Base-by-base conservation (phyloP, 2,888 invertebrate species). In the Xylota segnis region DNA sequence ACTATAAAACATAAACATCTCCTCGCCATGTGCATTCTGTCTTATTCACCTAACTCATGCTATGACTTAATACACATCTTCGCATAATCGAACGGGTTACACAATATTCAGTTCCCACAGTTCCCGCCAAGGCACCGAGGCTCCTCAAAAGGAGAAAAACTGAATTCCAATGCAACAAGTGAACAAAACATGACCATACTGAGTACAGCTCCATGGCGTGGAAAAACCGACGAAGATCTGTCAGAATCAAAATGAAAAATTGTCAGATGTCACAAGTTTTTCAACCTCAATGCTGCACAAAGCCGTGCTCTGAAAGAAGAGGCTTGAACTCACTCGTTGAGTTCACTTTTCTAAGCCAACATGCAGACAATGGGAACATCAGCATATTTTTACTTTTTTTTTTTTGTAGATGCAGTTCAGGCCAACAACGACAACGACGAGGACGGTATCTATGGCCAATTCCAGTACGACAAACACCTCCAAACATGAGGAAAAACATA, bases 241-340 rank as follows among this genome's bases (percentile, higher is more conserved):
- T 84, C 79, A 74, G 74, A 84, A 79, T 66, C 79, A 40, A 75
- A 84, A 84, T 84, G 70, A 84, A 79, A 70, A 75, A 84, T 79
- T 79, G 74, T 79, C 83, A 75, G 45, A 72, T 83, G 79, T 63
- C 74, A 70, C 61, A 65, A 54, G 59, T 58, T 72, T 32, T 71
- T 71, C 71, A 72, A 50, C 32, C 16, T 27, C 23, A 6, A 27
- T 6, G 12, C 12, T 5, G 5, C 5, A 34, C 27, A 37, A n/a
- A 12, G 16, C 12, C 18, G 7, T 34, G 9, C 5, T 34, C 23
- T 7, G 37, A 9, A 12, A 52, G 18, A 7, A 16, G 16, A 10
- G 14, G 5, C 29, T 40, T 54, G 58, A 45, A 65, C 74, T 74
- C 54, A 58, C 16, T 75, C 34, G 6, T 16, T 58, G 40, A 54